phyloP scores from a whole-genome alignment of 2,113 vertebrate genomes.

The Corynorhinus townsendii region DNA sequence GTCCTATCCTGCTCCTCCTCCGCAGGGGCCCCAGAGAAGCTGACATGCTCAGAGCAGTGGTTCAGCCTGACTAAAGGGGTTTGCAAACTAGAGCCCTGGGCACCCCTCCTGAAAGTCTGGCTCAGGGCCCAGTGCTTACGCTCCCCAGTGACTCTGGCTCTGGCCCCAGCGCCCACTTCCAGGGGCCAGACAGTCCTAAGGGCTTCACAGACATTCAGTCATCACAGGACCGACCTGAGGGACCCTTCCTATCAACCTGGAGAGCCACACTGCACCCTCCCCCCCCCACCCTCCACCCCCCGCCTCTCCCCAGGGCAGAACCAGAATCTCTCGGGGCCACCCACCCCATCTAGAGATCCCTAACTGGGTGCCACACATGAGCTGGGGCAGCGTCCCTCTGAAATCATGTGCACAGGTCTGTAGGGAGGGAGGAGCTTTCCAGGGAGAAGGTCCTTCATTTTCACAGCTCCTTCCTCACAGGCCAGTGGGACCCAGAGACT shows the following conservation, averaged over 20 bases:
- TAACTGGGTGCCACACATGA: not conserved
- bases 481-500: not conserved
- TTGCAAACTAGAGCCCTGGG: not conserved
- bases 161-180: not conserved
- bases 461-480: not conserved
- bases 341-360: not conserved
- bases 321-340: rapidly evolving
- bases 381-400: not conserved
- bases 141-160: not conserved
- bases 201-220: not conserved
- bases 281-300: no score
- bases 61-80: not conserved
- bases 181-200: not conserved
- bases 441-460: not conserved
- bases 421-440: not conserved
- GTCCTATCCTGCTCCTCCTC: not conserved
- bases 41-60: not conserved
- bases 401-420: not conserved
- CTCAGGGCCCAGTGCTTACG: not conserved
- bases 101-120: not conserved
- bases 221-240: rapidly evolving
- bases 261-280: not conserved
- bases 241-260: not conserved
- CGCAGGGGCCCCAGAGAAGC: no score
- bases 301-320: not conserved